phyloP scores from a whole-genome alignment of 1,140 invertebrate species.

The Sarcophaga bullata region DNA sequence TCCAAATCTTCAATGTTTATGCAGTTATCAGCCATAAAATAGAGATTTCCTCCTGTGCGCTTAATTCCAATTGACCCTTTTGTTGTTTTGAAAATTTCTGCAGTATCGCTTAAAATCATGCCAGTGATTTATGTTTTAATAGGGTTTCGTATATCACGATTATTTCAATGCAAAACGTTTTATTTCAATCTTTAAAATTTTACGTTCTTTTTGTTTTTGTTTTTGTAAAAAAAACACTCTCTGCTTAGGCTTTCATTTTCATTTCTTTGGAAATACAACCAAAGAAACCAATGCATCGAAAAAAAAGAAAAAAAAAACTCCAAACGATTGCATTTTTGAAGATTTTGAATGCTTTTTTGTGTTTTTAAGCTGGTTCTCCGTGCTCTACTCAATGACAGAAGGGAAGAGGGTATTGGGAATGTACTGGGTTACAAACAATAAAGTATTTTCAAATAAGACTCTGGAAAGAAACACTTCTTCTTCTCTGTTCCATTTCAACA shows the following conservation, averaged over 20 bases:
- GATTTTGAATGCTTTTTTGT: background rate
- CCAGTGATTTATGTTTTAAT: conserved; percentile 33
- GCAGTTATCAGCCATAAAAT: no score
- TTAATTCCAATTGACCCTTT: background rate
- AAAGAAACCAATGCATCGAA: background rate
- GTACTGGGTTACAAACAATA: background rate
- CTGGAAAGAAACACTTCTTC: background rate
- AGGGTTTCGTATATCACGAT: conserved; percentile 39
- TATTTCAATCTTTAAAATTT: background rate
- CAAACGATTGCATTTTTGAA: conserved; percentile 26
- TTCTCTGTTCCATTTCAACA: background rate
- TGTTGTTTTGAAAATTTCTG: background rate
- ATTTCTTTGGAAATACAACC: background rate
- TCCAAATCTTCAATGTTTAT: no score
- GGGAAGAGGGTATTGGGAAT: background rate
- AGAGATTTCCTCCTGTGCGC: no score
- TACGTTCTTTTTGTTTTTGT: background rate
- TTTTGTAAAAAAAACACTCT: background rate
- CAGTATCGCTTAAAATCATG: background rate
- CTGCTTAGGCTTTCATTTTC: conserved; percentile 2
- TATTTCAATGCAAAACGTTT: background rate
- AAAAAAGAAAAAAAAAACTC: conserved; percentile 19
- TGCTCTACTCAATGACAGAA: background rate
- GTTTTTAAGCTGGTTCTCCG: no score
- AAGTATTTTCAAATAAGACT: background rate